Base-by-base conservation (phyloP, 2,888 invertebrate genomes). In the Mythimna loreyi region DNA sequence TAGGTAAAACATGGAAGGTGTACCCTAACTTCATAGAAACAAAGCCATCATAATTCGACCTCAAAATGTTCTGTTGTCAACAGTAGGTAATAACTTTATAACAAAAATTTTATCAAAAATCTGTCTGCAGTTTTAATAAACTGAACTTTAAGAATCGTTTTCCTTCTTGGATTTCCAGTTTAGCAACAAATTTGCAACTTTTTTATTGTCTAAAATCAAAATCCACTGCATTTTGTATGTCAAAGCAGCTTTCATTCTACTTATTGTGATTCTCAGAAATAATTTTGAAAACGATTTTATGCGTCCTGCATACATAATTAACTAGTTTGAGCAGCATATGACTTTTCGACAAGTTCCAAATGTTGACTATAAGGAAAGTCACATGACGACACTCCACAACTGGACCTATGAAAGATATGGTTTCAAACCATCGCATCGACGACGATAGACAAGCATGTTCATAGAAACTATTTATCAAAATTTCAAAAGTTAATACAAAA, bases 81-180 rank as follows among this genome's bases (percentile, higher is more conserved):
- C 13, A 13, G 19, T 25, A 19, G 28, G 28, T 28, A 9, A 45
- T 25, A 30, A 45, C 21, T 4, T 40, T n/a, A n/a, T n/a, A n/a
- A n/a, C n/a, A n/a, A n/a, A n/a, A n/a, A n/a, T 40, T 11, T 40
- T 7, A 43, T 19, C 13, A 43, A 6, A 43, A 43, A 43, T 43
- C 16, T 43, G 25, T 57, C 11, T 58, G 28, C 36, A 28, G 7
- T 56, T 45, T 11, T 33, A 43, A 21, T 6, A 5, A 33, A 57
- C 23, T 23, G 1, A 40, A 65, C 6, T 25, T 72, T 43, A 1
- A 53, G 13, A 74, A 40, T 28, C 11, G 11, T 67, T 72, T 59
- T 56, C 55, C 53, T 75, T 61, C 25, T 28, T 40, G 47, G 7
- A 30, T 33, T 60, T 63, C 63, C 33, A 55, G 72, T 60, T 75